Base-by-base conservation (phyloP, 2,888 invertebrate genomes). In the Drosophila paramelanica region DNA sequence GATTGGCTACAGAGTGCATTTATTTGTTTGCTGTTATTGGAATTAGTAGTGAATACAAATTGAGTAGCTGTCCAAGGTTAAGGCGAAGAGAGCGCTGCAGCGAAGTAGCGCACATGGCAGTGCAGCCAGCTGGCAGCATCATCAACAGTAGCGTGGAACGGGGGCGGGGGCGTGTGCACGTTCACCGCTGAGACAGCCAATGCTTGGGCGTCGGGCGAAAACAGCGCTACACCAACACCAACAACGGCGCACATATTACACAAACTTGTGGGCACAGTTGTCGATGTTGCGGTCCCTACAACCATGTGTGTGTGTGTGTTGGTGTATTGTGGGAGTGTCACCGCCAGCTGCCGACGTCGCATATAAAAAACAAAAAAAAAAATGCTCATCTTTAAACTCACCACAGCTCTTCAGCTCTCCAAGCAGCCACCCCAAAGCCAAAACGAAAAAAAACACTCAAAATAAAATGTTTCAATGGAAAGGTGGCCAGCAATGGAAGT, bases 231-330 rank as follows among this genome's bases (percentile, higher is more conserved):
- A 69, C 73, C 73, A 82, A 75, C 42, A 75, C 62, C 13, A 57
- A 55, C 23, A 23, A 23, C 23, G 45, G 55, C 71, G 71, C 60
- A 65, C 56, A 67, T 72, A 75, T 79, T 79, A 77, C 79, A 73
- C 73, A 73, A 69, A 68, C 55, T 90, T 91, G 91, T 83, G 91
- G 91, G 82, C 90, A 89, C 88, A 85, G 88, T 88, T 91, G 90
- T 89, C 89, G 90, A 76, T 76, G 78, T 88, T 89, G 89, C 69
- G 88, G 87, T 55, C 25, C 88, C 64, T 62, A 23, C 60, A 6
- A 43, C n/a, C 39, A 13, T 33, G 8, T 23, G 43, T 41, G 39
- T 58, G 58, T 79, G 41, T 61, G 42, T 64, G 67, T 67, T 25
- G 47, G 53, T 51, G 68, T 73, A 50, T 78, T 73, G 86, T 79